Evolutionary conservation across 1,140 invertebrate species (phyloP), one percentile per base, ranked within the genome.

Genomic region (Bathynomus jamesi): DNA sequence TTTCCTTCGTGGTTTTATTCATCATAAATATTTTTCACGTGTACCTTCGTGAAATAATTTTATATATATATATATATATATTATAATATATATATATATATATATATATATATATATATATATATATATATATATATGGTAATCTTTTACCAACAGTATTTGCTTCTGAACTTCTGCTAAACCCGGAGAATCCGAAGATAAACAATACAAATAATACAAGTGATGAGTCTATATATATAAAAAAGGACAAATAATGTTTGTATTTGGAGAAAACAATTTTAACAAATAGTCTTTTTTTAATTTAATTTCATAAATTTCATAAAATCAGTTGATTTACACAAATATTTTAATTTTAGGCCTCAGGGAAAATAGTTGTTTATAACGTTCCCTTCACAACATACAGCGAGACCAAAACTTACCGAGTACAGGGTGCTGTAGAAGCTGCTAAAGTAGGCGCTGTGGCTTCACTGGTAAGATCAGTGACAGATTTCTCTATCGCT

Each of bases 401-500:
- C 67, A 90, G 89, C 31, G 91, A 91, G 83, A 92, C 93, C 64
- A 88, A 92, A 2, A 85, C 31, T 0, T 91, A 91, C 79, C 81
- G 89, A 77, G 70, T 73, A 8, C 28, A 75, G 1, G 88, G 86
- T 61, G 90, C 91, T 2, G 78, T 83, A 2, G 85, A 82, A 81
- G 89, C 88, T 28, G 85, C 90, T 4, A 85, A 86, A 80, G 84
- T 86, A 65, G 91, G 91, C 8, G 92, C 87, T 5, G 85, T 92
- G 17, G 92, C 91, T 5, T 85, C 86, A 3, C 81, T 94, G 65
- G 85, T 93, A 5, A 82, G 88, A 77, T 92, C 90, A 11, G 84
- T 93, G 3, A 87, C 91, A 0, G 89, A 90, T 17, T 90, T 89
- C 81, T 92, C 89, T 0, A 84, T 91, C 10, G 83, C 87, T 73